These are phyloP conservation scores for Chironomus tentans DNA, from an alignment of 2,888 invertebrate genomes.

Conservation along the genomic window DNA sequence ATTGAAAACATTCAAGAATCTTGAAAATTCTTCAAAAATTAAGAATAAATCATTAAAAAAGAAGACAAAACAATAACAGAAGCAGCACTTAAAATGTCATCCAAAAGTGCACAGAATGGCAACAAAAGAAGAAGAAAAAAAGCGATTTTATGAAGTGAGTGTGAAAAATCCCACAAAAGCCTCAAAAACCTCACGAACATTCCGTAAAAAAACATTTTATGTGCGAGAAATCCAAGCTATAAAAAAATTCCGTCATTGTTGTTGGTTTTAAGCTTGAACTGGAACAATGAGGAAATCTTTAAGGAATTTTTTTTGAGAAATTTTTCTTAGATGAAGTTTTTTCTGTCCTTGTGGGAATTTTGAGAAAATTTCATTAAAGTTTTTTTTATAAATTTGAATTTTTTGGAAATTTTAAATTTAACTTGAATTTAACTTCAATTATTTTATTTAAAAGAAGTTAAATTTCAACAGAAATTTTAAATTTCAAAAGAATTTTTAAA, in stretches of 20 bases:
- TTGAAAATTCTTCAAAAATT: no score
- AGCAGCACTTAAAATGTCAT: no score
- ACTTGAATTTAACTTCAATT: no score
- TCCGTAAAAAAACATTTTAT: not conserved
- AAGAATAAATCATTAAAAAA: no score
- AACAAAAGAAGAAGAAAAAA: no score
- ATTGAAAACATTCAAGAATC: no score
- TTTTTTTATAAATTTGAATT: not conserved
- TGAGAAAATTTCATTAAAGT: not conserved
- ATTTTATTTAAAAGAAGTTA: no score
- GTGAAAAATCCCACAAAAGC: not conserved
- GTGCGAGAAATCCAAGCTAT: not conserved
- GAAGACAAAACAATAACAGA: no score
- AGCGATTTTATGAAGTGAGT: not conserved
- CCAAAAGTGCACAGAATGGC: no score
- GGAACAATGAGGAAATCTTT: not conserved
- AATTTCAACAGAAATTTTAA: no score
- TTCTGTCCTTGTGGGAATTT: not conserved
- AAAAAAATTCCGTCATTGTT: not conserved
- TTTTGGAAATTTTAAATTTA: not conserved
- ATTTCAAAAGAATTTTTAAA: no score
- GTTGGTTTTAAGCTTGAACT: not conserved
- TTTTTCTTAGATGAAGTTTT: not conserved
- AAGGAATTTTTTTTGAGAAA: not conserved
- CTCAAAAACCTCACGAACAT: not conserved